Evolutionary conservation across 2,888 invertebrate species (phyloP).

Genomic region (Tanaodytes sp.): DNA sequence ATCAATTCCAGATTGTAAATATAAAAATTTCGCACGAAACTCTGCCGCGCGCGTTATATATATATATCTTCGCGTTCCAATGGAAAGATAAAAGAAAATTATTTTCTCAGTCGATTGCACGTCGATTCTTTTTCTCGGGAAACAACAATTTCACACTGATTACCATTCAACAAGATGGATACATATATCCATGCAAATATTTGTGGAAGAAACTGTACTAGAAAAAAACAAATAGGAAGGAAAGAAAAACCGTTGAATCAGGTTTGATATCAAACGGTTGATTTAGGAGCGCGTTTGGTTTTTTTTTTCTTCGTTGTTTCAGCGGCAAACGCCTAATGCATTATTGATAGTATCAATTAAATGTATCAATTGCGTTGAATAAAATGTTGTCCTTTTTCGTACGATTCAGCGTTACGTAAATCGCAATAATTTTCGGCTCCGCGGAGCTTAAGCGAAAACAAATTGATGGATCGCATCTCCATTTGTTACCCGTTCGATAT

Average conservation of each 20-base stretch:
- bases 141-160: slow-evolving; percentile 7
- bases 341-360: slow-evolving; percentile 14
- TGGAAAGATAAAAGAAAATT: slow-evolving; percentile 13
- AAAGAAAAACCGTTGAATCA: slow-evolving; percentile 7
- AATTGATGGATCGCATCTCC: slow-evolving; percentile 32
- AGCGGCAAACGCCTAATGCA: not conserved
- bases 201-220: too few relatives aligned
- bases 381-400: slow-evolving; percentile 2
- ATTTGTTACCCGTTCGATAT: slow-evolving; percentile 20
- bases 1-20: not conserved
- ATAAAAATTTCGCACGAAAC: not conserved
- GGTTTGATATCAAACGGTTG: slow-evolving; percentile 9
- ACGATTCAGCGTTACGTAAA: slow-evolving; percentile 20
- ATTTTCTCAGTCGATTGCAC: slow-evolving; percentile 8
- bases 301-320: too few relatives aligned
- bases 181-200: slow-evolving; percentile 13
- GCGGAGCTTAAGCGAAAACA: slow-evolving; percentile 9
- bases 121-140: not conserved
- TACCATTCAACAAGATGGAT: slow-evolving; percentile 4
- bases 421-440: slow-evolving; percentile 19
- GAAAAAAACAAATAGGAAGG: not conserved
- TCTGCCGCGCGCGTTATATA: not conserved
- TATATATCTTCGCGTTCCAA: not conserved
- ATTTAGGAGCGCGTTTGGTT: slow-evolving; percentile 3
- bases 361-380: slow-evolving; percentile 6